These are phyloP conservation scores for Geotrypetes seraphini DNA, from an alignment of 2,797 vertebrate species.

Conservation along the genomic window DNA sequence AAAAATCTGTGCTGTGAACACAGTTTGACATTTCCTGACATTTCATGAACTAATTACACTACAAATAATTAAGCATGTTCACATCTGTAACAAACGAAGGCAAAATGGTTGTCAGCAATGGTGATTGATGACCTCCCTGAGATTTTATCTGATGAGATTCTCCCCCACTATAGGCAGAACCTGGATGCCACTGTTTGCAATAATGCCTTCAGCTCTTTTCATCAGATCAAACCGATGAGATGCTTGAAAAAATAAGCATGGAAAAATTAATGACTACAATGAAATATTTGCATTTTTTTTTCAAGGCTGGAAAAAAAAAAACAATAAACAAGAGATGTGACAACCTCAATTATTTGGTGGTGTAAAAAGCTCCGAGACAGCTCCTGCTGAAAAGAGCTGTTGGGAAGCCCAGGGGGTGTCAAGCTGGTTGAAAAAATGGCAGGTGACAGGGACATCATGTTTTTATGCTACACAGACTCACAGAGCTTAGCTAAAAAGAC, in stretches of 20 bases:
- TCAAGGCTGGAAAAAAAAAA: slow-evolving; percentile 67
- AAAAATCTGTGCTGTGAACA: slow-evolving; percentile 56
- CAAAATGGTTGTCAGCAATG: slow-evolving; percentile 66
- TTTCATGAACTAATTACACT: slow-evolving; percentile 79
- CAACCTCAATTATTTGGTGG: slow-evolving; percentile 97
- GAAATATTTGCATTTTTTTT: slow-evolving; percentile 87
- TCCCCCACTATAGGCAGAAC: slow-evolving; percentile 68
- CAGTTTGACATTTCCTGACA: slow-evolving; percentile 74
- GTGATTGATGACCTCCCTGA: slow-evolving; percentile 78
- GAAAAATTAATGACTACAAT: slow-evolving; percentile 97
- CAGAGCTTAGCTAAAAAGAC: slow-evolving; percentile 82
- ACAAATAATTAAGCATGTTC: slow-evolving; percentile 86
- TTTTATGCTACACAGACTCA: slow-evolving; percentile 73
- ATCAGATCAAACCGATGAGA: slow-evolving; percentile 78
- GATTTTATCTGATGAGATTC: slow-evolving; percentile 75
- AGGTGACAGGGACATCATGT: slow-evolving; percentile 87
- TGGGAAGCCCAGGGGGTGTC: slow-evolving; percentile 74
- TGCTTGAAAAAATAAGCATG: slow-evolving; percentile 78
- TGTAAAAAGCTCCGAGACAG: slow-evolving; percentile 82
- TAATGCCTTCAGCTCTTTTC: slow-evolving; percentile 73
- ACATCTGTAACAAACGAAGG: slow-evolving; percentile 73
- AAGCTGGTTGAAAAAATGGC: slow-evolving; percentile 83
- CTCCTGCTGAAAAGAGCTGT: slow-evolving; percentile 78
- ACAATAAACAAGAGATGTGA: slow-evolving; percentile 94
- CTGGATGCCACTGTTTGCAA: slow-evolving; percentile 74